These are phyloP conservation scores for Scotopteryx bipunctaria DNA, from an alignment of 2,888 invertebrate genomes.

Conservation along the genomic window DNA sequence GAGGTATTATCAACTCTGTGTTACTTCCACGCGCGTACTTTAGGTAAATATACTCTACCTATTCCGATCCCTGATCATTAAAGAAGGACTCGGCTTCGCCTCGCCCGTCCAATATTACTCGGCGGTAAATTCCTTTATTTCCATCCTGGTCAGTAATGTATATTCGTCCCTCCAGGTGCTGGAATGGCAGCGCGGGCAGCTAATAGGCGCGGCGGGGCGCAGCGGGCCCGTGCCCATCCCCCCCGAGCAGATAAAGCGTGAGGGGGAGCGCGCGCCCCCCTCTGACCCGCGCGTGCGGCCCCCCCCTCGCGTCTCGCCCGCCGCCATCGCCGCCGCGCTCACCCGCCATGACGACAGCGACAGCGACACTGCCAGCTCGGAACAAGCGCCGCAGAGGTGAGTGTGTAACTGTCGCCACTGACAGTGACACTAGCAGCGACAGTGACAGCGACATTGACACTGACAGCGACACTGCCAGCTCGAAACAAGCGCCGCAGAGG, in stretches of 20 bases:
- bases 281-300: constrained; percentile 77
- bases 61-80: too few species aligned
- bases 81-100: too few species aligned
- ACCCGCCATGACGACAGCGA: constrained; percentile 63
- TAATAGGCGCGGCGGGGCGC: constrained; percentile 52
- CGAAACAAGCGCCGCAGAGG: neutral
- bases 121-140: too few species aligned
- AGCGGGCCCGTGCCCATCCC: constrained; percentile 79
- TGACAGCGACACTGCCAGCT: neutral
- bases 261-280: constrained; percentile 56
- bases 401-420: too few species aligned
- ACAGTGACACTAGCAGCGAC: neutral
- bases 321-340: constrained; percentile 61
- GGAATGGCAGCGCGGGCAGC: constrained; percentile 82
- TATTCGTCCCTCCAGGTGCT: constrained; percentile 59
- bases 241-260: constrained; percentile 61
- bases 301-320: constrained; percentile 74
- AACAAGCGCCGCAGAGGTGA: constrained; percentile 45
- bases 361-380: constrained; percentile 54
- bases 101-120: too few species aligned
- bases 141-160: too few species aligned
- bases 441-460: neutral
- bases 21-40: too few species aligned
- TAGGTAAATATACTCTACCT: too few species aligned
- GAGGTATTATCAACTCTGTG: too few species aligned